Base-by-base conservation (phyloP, 2,113 vertebrate species). In the Camelus bactrianus region DNA sequence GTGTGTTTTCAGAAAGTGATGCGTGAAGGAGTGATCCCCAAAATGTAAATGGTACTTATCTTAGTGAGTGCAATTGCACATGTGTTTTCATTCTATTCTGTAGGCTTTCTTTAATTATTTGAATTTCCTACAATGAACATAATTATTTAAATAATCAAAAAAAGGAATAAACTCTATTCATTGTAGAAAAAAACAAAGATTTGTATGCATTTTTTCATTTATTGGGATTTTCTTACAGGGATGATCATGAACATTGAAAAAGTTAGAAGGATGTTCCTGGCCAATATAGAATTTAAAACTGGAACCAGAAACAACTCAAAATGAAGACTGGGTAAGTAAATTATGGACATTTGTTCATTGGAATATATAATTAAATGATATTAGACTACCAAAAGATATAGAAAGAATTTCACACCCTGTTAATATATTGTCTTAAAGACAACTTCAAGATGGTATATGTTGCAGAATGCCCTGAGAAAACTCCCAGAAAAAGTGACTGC, bases 261-360 rank as follows among this genome's bases (percentile, higher is more conserved):
- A 35, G 19, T 38, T n/a, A 73, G 79, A 96, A 56, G 22, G n/a
- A 62, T 26, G 2, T 77, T 95, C 35, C 60, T 73, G 35, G 9
- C 3, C 20, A 67, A 35, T 42, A 69, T 6, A 42, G 7, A 73
- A 77, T 58, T 67, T 86, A 94, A 94, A 73, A 93, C 9, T 56
- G 22, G 96, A 94, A 77, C 26, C 28, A 91, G 60, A 62, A 93
- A 87, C 6, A 35, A 93, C 38, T 80, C 15, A 89, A 38, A 72
- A 76, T 28, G 13, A 28, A 81, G 20, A 52, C 17, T 56, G 28
- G 52, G 5, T 38, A 50, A 79, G 19, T 82, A 64, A 77, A 70
- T 65, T 30, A 56, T 19, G n/a, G 28, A 22, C 6, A 22, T 60
- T 93, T 10, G 42, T 24, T 91, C 42, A 26, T 26, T 48, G 11